phyloP scores from a whole-genome alignment of 2,888 invertebrate species.

The Pseudolycoriella hygida region DNA sequence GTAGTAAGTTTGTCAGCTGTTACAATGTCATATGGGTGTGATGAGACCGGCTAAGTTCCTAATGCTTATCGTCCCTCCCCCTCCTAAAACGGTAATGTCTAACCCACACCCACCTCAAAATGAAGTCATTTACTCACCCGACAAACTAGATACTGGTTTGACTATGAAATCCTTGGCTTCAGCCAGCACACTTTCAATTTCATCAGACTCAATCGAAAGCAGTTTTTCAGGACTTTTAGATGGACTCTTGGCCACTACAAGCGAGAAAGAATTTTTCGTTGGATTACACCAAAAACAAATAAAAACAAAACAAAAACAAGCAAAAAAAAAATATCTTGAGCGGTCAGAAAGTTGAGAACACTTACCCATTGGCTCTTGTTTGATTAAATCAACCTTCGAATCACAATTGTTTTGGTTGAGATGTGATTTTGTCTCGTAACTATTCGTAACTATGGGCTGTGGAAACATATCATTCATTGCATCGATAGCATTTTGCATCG shows the following conservation, averaged over 20 bases:
- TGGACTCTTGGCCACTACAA: slow-evolving; percentile 1
- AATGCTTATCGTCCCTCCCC: no score
- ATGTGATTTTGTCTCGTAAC: not conserved
- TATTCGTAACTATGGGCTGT: not conserved
- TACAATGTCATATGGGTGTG: no score
- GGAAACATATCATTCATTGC: not conserved
- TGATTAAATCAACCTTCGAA: not conserved
- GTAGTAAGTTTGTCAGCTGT: no score
- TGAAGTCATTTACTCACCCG: slow-evolving; percentile 11
- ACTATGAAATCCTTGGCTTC: slow-evolving; percentile 28
- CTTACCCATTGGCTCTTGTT: not conserved
- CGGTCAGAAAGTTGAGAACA: not conserved
- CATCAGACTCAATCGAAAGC: not conserved
- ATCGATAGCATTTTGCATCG: not conserved
- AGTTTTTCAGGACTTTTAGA: not conserved
- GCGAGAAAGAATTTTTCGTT: not conserved
- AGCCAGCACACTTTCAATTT: slow-evolving; percentile 34
- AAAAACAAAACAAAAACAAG: not conserved
- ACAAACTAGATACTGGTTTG: slow-evolving; percentile 11
- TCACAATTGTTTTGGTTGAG: not conserved
- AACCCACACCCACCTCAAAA: no score
- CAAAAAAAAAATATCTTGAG: not conserved
- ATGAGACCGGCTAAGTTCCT: no score
- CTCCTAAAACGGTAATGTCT: no score
- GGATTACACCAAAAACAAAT: not conserved